phyloP scores from a whole-genome alignment of 2,113 vertebrate species.

The Mirza zaza region DNA sequence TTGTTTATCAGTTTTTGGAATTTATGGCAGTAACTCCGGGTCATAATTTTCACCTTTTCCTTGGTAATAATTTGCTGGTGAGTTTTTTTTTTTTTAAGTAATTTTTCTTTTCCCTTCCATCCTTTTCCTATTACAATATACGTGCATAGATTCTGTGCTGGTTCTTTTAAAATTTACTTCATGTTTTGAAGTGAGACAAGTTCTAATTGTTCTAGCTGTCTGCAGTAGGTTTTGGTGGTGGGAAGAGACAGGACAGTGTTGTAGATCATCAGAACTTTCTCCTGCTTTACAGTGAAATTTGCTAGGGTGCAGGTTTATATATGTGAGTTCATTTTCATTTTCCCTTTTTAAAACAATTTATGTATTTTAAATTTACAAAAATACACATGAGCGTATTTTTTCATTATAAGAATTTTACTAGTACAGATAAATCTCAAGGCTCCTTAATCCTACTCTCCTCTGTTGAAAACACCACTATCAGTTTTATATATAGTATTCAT shows the following conservation, averaged over 20 bases:
- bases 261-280: not conserved
- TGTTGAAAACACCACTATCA: not conserved
- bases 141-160: not conserved
- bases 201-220: not conserved
- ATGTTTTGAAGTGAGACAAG: not conserved
- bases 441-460: not conserved
- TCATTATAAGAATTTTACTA: not conserved
- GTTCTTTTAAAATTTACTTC: not conserved
- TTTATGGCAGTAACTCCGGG: not conserved
- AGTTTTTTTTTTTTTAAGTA: not conserved
- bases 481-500: not conserved
- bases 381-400: not conserved
- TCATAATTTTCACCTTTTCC: not conserved
- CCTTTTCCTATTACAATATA: not conserved
- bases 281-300: not conserved
- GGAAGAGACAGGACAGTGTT: not conserved
- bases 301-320: not conserved
- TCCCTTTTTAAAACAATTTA: not conserved
- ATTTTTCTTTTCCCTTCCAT: not conserved
- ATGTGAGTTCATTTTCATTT: not conserved
- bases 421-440: not conserved
- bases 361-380: not conserved
- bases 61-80: not conserved
- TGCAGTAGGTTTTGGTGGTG: not conserved
- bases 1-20: not conserved